These are phyloP conservation scores for Ahaetulla prasina DNA, from an alignment of 2,113 vertebrate species.

Conservation along the genomic window DNA sequence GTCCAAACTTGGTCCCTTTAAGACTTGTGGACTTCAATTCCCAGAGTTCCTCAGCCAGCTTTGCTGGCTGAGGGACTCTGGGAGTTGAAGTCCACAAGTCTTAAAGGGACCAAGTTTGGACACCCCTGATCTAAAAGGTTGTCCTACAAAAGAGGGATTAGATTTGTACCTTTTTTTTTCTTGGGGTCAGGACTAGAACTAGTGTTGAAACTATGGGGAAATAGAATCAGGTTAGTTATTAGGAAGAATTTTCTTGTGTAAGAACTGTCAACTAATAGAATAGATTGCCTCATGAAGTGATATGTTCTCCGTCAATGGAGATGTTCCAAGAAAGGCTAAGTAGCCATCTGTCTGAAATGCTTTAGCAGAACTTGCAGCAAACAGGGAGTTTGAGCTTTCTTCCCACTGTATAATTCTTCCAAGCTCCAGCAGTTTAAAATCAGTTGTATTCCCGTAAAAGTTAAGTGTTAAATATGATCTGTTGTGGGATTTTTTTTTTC, in stretches of 20 bases:
- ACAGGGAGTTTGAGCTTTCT: not conserved
- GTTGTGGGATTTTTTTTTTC: not conserved
- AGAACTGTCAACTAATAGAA: not conserved
- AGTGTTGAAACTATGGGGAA: not conserved
- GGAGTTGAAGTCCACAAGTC: too few relatives aligned
- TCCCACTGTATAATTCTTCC: not conserved
- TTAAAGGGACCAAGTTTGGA: too few relatives aligned
- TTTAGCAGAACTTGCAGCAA: not conserved
- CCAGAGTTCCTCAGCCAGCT: too few relatives aligned
- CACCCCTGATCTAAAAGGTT: too few relatives aligned
- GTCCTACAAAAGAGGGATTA: not conserved
- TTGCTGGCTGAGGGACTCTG: too few relatives aligned
- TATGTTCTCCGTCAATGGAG: not conserved
- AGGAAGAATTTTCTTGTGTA: not conserved
- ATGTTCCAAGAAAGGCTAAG: not conserved
- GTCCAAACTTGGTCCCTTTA: too few relatives aligned
- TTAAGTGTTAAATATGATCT: constrained; percentile 34
- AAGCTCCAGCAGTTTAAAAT: constrained; percentile 60
- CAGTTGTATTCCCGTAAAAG: constrained; percentile 64
- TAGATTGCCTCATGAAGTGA: not conserved
- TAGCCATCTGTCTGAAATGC: not conserved
- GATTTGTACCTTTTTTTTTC: not conserved
- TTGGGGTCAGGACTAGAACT: not conserved
- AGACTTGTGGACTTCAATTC: too few relatives aligned
- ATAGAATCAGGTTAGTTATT: not conserved